Percentiles rank a stretch among this genome's conserved stretches.
phyloP scores from a whole-genome alignment of 2,797 vertebrate species.

The Propithecus deckenii region DNA sequence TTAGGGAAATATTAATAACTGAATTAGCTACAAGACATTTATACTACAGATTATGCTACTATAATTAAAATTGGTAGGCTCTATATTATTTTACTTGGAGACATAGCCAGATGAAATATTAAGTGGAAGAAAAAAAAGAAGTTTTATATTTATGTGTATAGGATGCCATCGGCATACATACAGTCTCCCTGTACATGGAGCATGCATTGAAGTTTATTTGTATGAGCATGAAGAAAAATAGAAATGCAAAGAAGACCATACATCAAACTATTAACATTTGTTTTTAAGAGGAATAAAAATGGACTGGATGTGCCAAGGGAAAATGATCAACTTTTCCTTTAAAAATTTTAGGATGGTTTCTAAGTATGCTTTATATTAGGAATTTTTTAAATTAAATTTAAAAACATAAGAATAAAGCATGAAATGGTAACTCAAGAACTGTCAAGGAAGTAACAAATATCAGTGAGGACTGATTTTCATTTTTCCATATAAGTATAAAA shows the following conservation, averaged over 20 bases:
- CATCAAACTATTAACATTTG: background rate
- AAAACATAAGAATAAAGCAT: background rate
- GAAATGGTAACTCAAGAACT: background rate
- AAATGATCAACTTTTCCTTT: background rate
- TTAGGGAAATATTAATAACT: background rate
- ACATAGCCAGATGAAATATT: background rate
- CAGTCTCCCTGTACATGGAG: background rate
- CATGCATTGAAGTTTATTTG: background rate
- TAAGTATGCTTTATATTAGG: background rate
- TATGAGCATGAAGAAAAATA: background rate
- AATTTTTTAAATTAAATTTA: slow-evolving; percentile 3
- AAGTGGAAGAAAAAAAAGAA: background rate
- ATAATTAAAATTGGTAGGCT: background rate
- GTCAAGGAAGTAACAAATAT: background rate
- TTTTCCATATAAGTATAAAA: slow-evolving; percentile 4
- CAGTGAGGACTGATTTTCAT: background rate
- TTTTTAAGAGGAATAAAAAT: background rate
- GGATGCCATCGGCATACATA: background rate
- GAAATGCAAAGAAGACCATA: background rate
- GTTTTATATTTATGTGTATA: background rate
- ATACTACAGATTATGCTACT: background rate
- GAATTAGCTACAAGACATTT: background rate
- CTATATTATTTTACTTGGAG: background rate
- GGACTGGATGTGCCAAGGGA: background rate
- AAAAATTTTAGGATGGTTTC: background rate